phyloP scores from a whole-genome alignment of 2,797 vertebrate genomes.

The Clamator glandarius region DNA sequence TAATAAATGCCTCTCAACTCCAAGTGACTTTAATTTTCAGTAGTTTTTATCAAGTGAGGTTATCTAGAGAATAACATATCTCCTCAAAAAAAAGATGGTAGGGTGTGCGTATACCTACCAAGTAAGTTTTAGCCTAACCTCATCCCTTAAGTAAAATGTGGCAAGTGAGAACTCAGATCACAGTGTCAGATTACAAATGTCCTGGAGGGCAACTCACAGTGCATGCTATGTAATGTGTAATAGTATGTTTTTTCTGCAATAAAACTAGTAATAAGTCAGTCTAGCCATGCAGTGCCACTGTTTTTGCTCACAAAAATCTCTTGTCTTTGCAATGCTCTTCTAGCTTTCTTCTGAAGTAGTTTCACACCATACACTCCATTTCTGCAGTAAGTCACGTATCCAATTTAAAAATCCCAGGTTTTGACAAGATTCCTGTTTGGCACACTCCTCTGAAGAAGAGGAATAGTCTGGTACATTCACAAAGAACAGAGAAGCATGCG shows the following conservation, averaged over 20 bases:
- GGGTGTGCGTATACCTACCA: neutral
- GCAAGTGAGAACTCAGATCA: neutral
- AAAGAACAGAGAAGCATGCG: neutral
- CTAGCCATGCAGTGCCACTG: neutral
- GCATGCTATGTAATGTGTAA: neutral
- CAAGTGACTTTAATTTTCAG: neutral
- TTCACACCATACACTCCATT: neutral
- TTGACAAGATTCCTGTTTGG: neutral
- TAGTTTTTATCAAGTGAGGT: neutral
- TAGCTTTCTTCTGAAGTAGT: neutral
- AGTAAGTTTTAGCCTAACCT: neutral
- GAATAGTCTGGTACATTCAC: neutral
- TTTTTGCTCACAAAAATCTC: neutral
- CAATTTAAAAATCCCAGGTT: neutral
- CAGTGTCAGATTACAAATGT: neutral
- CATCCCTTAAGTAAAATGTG: neutral
- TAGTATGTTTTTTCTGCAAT: neutral
- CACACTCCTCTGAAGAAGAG: neutral
- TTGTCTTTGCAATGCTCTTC: neutral
- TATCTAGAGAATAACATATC: neutral
- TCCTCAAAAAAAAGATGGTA: neutral
- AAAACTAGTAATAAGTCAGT: neutral
- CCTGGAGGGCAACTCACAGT: neutral
- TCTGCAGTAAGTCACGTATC: neutral
- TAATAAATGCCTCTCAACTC: neutral